phyloP scores from a whole-genome alignment of 2,113 vertebrate genomes.

The Salminus brasiliensis region DNA sequence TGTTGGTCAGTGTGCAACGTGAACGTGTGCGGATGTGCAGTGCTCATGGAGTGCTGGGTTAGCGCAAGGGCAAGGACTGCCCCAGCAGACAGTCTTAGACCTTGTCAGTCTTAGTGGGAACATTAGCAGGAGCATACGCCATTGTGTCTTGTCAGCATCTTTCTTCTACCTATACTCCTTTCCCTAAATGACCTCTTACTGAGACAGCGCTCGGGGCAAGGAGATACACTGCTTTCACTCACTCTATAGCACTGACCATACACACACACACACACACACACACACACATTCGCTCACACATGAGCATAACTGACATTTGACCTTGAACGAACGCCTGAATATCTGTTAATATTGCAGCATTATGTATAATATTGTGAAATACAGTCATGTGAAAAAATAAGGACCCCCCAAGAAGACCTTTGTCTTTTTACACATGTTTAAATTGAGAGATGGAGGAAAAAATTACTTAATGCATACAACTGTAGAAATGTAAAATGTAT shows the following conservation, averaged over 20 bases:
- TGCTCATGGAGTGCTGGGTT: background rate
- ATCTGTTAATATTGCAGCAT: background rate
- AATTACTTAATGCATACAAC: too few species aligned
- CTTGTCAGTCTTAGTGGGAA: slow-evolving; percentile 31
- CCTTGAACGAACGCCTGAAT: slow-evolving; percentile 30
- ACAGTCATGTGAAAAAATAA: too few species aligned
- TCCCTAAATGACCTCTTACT: slow-evolving; percentile 41
- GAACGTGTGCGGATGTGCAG: background rate
- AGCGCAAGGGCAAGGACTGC: slow-evolving; percentile 44
- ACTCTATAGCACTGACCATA: background rate
- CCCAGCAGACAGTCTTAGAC: slow-evolving; percentile 21
- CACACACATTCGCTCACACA: background rate
- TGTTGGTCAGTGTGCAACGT: too few species aligned
- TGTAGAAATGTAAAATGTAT: too few species aligned
- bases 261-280: background rate
- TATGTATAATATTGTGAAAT: background rate
- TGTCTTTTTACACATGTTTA: too few species aligned
- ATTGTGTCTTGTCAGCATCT: slow-evolving; percentile 40
- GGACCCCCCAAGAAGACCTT: too few species aligned
- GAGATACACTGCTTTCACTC: background rate
- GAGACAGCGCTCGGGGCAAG: slow-evolving; percentile 43
- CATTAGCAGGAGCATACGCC: background rate
- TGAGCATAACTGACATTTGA: slow-evolving; percentile 28
- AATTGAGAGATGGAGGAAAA: too few species aligned
- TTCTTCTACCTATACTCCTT: slow-evolving; percentile 15